Evolutionary conservation across 2,113 vertebrate species (phyloP).

Genomic region (Tonatia bakeri): DNA sequence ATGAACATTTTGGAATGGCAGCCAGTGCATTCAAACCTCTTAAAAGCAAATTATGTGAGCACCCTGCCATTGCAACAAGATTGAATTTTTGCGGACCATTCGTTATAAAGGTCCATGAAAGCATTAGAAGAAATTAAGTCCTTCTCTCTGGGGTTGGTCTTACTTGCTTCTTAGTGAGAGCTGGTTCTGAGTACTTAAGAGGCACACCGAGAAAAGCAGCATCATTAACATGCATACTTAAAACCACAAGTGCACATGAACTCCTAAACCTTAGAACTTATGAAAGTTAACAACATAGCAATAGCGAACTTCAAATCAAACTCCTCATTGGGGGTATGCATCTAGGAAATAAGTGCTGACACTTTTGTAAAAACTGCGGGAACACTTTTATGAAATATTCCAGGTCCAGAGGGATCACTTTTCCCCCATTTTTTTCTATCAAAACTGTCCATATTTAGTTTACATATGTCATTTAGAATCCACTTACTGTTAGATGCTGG

Average conservation of each 20-base stretch:
- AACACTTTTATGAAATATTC: constrained; percentile 62
- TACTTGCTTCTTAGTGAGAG: constrained; percentile 18
- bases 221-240: constrained; percentile 55
- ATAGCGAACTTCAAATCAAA: constrained; percentile 50
- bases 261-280: constrained; percentile 47
- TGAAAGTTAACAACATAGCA: constrained; percentile 66
- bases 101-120: constrained; percentile 24
- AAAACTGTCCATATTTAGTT: constrained; percentile 82
- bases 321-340: constrained; percentile 11
- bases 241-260: constrained; percentile 59
- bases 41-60: constrained; percentile 62
- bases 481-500: constrained; percentile 99
- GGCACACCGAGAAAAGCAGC: constrained; percentile 32
- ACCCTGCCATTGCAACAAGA: constrained; percentile 60
- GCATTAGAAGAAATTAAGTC: constrained; percentile 22
- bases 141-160: constrained; percentile 17
- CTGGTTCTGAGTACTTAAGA: constrained; percentile 9
- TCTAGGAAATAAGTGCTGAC: constrained; percentile 38
- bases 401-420: constrained; percentile 44
- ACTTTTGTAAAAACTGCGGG: constrained; percentile 24
- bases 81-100: constrained; percentile 51
- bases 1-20: constrained; percentile 71
- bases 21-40: constrained; percentile 70
- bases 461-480: constrained; percentile 83
- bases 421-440: constrained; percentile 60